Base-by-base conservation (phyloP, 2,113 vertebrate species). In the Phasianus colchicus region DNA sequence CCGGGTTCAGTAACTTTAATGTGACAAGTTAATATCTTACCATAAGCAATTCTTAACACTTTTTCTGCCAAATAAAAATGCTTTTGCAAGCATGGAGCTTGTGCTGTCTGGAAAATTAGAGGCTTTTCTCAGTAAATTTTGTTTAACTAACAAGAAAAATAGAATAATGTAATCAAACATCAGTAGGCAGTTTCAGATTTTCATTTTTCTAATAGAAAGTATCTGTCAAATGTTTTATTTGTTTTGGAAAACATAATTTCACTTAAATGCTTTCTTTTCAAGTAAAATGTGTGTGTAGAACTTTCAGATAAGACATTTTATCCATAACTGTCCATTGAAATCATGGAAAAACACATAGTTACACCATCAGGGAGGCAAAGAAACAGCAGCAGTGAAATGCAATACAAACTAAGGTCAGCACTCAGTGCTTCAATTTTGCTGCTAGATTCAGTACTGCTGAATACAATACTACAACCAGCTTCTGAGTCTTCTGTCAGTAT, bases 1-100 rank as follows among this genome's bases (percentile, higher is more conserved):
- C 57, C 2, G 9, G 3, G 22, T 69, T 95, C 85, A 86, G 55
- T 86, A 86, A 95, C 38, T 81, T 86, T 88, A 88, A 78, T 29
- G 61, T 47, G 65, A 88, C 55, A 75, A 83, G 34, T 72, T 61
- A 80, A 47, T 77, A 67, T 81, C 88, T 92, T 52, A 38, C 64
- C 73, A 86, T 71, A 71, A 94, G 65, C 66, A 89, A 66, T 29
- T 32, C 55, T 88, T 64, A 18, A 66, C 10, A 10, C 6, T 64
- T 83, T 78, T 74, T 90, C 52, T 38, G 10, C 29, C 45, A 17
- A 77, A 38, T 2, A 45, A 76, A 91, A 73, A 38, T 38, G 57
- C 14, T 92, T 88, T 79, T 88, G 13, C 70, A 91, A 91, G 79
- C 8, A 36, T 65, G 15, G 12, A 55, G 38, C n/a, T 38, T 55